Conservation (phyloP, 2,797 vertebrate species). For the Corythornis leucogaster region DNA sequence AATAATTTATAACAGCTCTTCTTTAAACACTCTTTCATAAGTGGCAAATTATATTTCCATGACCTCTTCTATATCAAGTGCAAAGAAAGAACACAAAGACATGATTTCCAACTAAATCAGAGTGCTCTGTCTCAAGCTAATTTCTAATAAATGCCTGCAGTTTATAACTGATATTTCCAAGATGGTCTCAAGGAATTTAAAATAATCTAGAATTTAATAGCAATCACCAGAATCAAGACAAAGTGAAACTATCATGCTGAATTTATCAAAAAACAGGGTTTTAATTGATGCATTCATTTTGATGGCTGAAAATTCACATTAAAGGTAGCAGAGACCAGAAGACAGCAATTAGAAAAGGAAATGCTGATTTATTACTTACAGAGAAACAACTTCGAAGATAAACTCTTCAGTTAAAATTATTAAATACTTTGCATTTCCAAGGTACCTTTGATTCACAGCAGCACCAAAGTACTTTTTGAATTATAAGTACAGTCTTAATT, state of each 20-base stretch:
- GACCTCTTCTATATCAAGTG: slow-evolving; percentile 31
- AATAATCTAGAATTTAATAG: slow-evolving; percentile 79
- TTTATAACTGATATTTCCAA: slow-evolving; percentile 78
- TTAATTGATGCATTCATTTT: slow-evolving; percentile 84
- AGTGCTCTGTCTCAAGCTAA: slow-evolving; percentile 65
- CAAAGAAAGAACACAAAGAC: slow-evolving; percentile 25
- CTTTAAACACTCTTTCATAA: slow-evolving; percentile 46
- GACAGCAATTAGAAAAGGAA: slow-evolving; percentile 69
- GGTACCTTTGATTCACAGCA: slow-evolving; percentile 1
- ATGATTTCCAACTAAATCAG: slow-evolving; percentile 17
- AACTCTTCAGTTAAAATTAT: slow-evolving; percentile 69
- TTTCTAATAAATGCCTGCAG: slow-evolving; percentile 76
- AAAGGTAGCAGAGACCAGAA: slow-evolving; percentile 77
- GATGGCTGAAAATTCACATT: slow-evolving; percentile 82
- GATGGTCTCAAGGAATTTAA: slow-evolving; percentile 79
- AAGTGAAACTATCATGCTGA: slow-evolving; percentile 79
- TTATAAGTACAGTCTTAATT: slow-evolving; percentile 17
- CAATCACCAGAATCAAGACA: slow-evolving; percentile 81
- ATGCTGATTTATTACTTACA: slow-evolving; percentile 79
- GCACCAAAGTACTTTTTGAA: not conserved
- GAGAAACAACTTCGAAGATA: slow-evolving; percentile 73
- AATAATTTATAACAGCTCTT: slow-evolving; percentile 31
- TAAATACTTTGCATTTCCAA: slow-evolving; percentile 58
- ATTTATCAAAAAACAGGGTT: slow-evolving; percentile 76
- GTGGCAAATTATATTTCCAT: slow-evolving; percentile 29